phyloP scores from a whole-genome alignment of 2,113 vertebrate species.

The Tursiops truncatus region DNA sequence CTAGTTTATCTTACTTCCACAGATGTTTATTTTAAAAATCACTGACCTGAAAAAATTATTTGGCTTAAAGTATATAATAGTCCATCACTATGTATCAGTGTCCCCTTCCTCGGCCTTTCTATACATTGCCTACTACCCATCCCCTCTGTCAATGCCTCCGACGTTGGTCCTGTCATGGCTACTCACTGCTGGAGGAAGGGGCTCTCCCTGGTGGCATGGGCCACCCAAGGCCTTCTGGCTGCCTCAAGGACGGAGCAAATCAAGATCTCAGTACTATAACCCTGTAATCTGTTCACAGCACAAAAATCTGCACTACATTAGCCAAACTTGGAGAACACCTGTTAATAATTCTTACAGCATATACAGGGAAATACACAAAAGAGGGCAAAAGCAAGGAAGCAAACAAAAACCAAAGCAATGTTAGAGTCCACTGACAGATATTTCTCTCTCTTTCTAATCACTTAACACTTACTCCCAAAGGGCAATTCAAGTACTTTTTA shows the following conservation, averaged over 20 bases:
- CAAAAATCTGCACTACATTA: neutral
- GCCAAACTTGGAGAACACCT: neutral
- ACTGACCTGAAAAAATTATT: neutral
- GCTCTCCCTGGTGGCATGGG: neutral
- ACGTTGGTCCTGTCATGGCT: neutral
- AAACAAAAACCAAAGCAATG: neutral
- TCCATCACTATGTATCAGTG: neutral
- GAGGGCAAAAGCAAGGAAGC: neutral
- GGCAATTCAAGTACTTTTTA: neutral
- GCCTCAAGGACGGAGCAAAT: neutral
- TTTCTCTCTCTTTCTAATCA: neutral
- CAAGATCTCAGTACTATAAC: neutral
- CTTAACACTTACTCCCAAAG: neutral
- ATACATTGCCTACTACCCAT: neutral
- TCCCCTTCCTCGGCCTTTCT: neutral
- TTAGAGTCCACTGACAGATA: neutral
- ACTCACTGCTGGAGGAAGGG: neutral
- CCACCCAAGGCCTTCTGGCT: neutral
- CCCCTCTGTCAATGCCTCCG: neutral
- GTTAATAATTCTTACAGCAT: neutral
- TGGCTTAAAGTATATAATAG: neutral
- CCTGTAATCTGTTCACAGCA: neutral
- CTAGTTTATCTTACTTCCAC: neutral
- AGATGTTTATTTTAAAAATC: conserved; percentile 4
- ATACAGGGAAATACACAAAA: neutral